phyloP scores from a whole-genome alignment of 2,113 vertebrate genomes.

The Ammodytes dubius region DNA sequence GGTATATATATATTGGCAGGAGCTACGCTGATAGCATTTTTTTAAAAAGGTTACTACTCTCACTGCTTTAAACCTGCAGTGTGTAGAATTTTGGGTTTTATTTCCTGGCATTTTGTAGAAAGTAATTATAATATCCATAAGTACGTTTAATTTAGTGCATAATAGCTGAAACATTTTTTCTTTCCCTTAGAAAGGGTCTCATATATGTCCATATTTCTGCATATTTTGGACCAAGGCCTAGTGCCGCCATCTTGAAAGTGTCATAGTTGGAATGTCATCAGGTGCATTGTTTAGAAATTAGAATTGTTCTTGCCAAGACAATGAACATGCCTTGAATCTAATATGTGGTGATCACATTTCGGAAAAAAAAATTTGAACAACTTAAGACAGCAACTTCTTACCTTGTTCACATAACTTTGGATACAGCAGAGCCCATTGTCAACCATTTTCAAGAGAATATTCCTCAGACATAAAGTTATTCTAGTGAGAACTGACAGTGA shows the following conservation, averaged over 20 bases:
- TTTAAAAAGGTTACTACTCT: conserved; percentile 1
- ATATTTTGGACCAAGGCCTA: too few relatives aligned
- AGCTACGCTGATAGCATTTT: neutral
- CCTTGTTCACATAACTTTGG: neutral
- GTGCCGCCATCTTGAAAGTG: too few relatives aligned
- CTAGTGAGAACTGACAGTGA: neutral
- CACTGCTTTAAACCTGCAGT: neutral
- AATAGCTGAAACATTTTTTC: too few relatives aligned
- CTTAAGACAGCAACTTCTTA: neutral
- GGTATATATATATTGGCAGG: neutral
- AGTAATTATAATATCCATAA: too few relatives aligned
- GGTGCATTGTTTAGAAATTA: too few relatives aligned
- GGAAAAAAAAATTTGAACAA: neutral
- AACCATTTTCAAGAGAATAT: neutral
- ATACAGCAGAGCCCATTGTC: neutral
- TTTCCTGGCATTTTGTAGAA: too few relatives aligned
- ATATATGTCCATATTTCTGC: too few relatives aligned
- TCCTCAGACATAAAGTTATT: neutral
- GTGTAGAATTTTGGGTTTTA: too few relatives aligned
- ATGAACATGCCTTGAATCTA: neutral
- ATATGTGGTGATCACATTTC: neutral
- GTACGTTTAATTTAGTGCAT: too few relatives aligned
- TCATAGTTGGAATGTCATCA: too few relatives aligned
- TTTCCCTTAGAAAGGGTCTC: too few relatives aligned
- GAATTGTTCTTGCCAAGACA: too few relatives aligned